These are phyloP conservation scores for Decapterus maruadsi DNA, from an alignment of 2,797 vertebrate genomes.

Conservation along the genomic window DNA sequence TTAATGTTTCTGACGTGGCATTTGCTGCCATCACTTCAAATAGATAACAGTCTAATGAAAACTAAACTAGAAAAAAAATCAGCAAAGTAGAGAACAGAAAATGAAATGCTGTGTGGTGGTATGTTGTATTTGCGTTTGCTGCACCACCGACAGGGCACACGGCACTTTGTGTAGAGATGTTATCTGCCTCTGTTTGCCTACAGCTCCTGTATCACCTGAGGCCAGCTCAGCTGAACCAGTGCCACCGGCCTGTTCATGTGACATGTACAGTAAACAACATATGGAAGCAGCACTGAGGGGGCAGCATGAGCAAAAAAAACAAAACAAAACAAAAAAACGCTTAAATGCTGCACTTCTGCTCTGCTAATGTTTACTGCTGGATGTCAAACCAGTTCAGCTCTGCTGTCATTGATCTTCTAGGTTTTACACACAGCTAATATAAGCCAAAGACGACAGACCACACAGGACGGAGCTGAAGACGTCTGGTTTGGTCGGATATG, in stretches of 20 bases:
- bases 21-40: neutral
- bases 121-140: slow-evolving; percentile 39
- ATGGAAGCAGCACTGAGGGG: slow-evolving; percentile 57
- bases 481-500: slow-evolving; percentile 5
- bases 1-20: neutral
- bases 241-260: slow-evolving; percentile 65
- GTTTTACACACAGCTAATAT: slow-evolving; percentile 10
- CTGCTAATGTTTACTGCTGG: neutral
- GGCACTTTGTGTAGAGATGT: slow-evolving; percentile 53
- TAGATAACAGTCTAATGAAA: neutral
- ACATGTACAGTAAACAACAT: slow-evolving; percentile 74
- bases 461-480: slow-evolving; percentile 8
- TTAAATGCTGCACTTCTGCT: neutral
- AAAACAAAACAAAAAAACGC: slow-evolving; percentile 16
- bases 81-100: neutral
- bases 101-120: neutral
- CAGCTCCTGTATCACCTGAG: slow-evolving; percentile 69
- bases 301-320: slow-evolving; percentile 20
- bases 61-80: neutral
- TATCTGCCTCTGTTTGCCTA: slow-evolving; percentile 72
- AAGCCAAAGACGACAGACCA: slow-evolving; percentile 1
- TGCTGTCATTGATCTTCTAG: slow-evolving; percentile 11
- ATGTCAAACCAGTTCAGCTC: neutral
- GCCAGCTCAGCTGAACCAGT: slow-evolving; percentile 53
- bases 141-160: slow-evolving; percentile 18